Base-by-base conservation (phyloP, 2,888 invertebrate species). In the Omphaloscelis lunosa region DNA sequence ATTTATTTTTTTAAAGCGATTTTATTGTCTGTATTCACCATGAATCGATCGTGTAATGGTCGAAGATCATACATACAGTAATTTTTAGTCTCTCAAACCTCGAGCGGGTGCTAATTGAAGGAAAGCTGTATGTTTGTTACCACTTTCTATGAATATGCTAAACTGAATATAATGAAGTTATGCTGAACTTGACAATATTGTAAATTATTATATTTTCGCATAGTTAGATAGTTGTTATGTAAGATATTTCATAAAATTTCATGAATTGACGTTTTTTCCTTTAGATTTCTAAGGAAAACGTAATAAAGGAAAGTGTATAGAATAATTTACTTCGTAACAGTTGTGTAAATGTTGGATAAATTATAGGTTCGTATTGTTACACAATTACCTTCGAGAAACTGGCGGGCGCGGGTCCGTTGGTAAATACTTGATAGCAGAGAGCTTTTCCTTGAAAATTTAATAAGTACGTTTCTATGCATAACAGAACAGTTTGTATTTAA, bases 121-220 rank as follows among this genome's bases (percentile, higher is more conserved):
- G 88, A 92, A 93, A 92, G 90, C 88, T 67, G 71, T 63, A 68
- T 63, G 61, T 77, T 27, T 74, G 69, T 80, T 85, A 63, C 20
- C 69, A 84, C 90, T 92, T 90, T 89, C 90, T 75, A 77, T 48
- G 67, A 27, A 77, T 79, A 80, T 79, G 86, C 89, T 91, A 91
- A 91, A 82, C 80, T 83, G 70, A 72, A 75, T 82, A 73, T 91
- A 92, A 92, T 85, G 77, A 79, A 88, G 86, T 91, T 89, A 90
- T 84, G 84, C 79, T 90, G 90, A 93, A 91, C 91, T 93, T 93
- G 91, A 86, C 84, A 90, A 87, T 88, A 80, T 85, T 88, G 89
- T 86, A 91, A 92, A 84, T 83, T 79, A 71, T n/a, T n/a, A n/a
- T n/a, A n/a, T 82, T 85, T 77, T 77, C 70, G 45, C 77, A 77